These are phyloP conservation scores for Apostichopus parvimensis DNA, from an alignment of 35 echinoderm and acorn worm genomes.

Conservation along the genomic window DNA sequence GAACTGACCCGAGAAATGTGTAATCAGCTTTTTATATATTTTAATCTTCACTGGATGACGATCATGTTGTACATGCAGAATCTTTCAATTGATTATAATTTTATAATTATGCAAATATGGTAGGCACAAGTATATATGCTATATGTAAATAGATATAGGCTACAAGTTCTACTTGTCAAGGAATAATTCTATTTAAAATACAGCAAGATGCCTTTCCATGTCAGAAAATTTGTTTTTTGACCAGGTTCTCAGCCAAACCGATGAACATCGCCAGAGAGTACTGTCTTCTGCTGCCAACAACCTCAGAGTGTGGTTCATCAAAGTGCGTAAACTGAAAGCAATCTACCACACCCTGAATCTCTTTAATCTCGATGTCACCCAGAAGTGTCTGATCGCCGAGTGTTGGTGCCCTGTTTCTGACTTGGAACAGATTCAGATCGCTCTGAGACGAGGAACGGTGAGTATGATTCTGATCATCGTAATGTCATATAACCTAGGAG, in stretches of 20 bases:
- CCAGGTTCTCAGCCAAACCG: conserved; percentile 88
- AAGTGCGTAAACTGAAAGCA: conserved; percentile 94
- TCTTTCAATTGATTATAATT: too few relatives aligned
- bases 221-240: neutral
- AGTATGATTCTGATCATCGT: conserved; percentile 53
- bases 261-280: conserved; percentile 91
- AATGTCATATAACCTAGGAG: neutral
- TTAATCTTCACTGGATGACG: too few relatives aligned
- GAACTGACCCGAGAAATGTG: too few relatives aligned
- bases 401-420: conserved; percentile 95
- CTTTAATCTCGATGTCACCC: conserved; percentile 96
- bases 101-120: too few relatives aligned
- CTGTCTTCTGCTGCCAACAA: conserved; percentile 81
- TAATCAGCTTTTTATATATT: too few relatives aligned
- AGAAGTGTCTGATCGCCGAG: conserved; percentile 97
- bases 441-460: conserved; percentile 84
- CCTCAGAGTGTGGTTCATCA: conserved; percentile 96
- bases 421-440: conserved; percentile 90
- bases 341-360: conserved; percentile 99
- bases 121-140: too few relatives aligned
- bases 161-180: too few relatives aligned
- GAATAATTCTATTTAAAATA: too few relatives aligned
- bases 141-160: too few relatives aligned
- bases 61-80: too few relatives aligned
- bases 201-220: too few relatives aligned